phyloP scores from a whole-genome alignment of 2,888 invertebrate species.

The Thecocarcelia acutangulata region DNA sequence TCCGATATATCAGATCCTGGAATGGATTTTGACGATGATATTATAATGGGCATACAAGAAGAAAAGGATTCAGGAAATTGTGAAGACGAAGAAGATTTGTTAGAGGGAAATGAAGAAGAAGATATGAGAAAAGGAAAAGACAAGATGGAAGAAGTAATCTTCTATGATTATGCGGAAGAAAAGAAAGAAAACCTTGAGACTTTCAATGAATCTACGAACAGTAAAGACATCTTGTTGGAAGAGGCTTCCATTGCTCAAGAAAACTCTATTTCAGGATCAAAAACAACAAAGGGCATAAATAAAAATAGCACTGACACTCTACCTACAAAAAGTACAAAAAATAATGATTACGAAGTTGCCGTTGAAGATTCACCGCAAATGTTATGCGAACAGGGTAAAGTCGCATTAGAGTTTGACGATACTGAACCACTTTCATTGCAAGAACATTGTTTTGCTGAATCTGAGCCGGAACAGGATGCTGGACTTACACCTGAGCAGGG shows the following conservation, averaged over 20 bases:
- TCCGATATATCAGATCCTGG: conserved; percentile 83
- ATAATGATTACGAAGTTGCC: background rate
- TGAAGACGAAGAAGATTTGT: conserved; percentile 60
- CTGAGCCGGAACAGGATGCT: conserved; percentile 73
- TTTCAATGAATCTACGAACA: conserved; percentile 31
- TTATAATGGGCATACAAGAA: conserved; percentile 43
- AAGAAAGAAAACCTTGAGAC: conserved; percentile 27
- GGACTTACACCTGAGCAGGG: conserved; percentile 70
- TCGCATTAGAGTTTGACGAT: conserved; percentile 75
- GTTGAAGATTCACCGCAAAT: background rate
- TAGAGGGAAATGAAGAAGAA: conserved; percentile 68
- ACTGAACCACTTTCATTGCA: conserved; percentile 75
- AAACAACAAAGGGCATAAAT: background rate
- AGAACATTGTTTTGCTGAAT: conserved; percentile 78
- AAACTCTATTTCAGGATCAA: conserved; percentile 74
- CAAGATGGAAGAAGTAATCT: conserved; percentile 12
- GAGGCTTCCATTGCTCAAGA: conserved; percentile 64
- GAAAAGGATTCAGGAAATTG: conserved; percentile 70
- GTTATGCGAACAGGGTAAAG: conserved; percentile 50
- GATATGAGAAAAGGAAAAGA: conserved; percentile 71
- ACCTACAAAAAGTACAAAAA: background rate
- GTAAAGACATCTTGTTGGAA: conserved; percentile 64
- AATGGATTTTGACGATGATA: conserved; percentile 75
- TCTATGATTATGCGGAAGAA: conserved; percentile 46
- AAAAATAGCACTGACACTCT: background rate